phyloP scores from a whole-genome alignment of 2,797 vertebrate genomes.

The Podarcis lilfordi region DNA sequence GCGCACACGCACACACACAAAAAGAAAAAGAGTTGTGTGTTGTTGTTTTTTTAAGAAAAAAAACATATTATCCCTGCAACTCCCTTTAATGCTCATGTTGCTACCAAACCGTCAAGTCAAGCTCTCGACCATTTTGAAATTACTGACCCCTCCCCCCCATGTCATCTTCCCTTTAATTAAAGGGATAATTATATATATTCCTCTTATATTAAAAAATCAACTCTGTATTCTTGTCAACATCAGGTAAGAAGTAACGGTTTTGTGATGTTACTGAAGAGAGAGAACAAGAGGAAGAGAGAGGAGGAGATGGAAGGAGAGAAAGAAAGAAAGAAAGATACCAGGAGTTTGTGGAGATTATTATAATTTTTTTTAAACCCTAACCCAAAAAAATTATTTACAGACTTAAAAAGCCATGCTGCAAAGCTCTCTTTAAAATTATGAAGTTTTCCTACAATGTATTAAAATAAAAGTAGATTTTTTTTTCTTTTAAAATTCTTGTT shows the following conservation, averaged over 20 bases:
- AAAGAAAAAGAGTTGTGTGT: conserved; percentile 59
- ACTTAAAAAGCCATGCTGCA: conserved; percentile 96
- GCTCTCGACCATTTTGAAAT: conserved; percentile 79
- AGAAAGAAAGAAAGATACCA: conserved; percentile 68
- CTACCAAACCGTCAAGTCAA: conserved; percentile 75
- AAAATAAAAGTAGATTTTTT: conserved; percentile 99
- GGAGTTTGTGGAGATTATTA: conserved; percentile 75
- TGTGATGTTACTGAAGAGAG: conserved; percentile 87
- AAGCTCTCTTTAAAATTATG: conserved; percentile 94
- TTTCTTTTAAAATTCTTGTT: conserved; percentile 81
- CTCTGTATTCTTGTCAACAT: conserved; percentile 87
- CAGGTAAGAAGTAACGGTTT: conserved; percentile 94
- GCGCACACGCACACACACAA: conserved; percentile 48
- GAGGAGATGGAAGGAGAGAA: too few species aligned
- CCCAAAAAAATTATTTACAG: conserved; percentile 98
- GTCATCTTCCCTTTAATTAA: conserved; percentile 92
- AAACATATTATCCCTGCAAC: conserved; percentile 72
- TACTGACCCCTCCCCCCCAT: conserved; percentile 77
- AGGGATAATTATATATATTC: conserved; percentile 91
- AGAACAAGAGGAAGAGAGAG: not conserved
- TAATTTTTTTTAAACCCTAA: conserved; percentile 76
- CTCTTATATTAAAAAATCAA: conserved; percentile 84
- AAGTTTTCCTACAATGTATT: conserved; percentile 98
- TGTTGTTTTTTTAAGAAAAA: not conserved
- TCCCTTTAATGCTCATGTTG: conserved; percentile 79